phyloP scores from a whole-genome alignment of 1,140 invertebrate species.

The Probaryconus sp. region DNA sequence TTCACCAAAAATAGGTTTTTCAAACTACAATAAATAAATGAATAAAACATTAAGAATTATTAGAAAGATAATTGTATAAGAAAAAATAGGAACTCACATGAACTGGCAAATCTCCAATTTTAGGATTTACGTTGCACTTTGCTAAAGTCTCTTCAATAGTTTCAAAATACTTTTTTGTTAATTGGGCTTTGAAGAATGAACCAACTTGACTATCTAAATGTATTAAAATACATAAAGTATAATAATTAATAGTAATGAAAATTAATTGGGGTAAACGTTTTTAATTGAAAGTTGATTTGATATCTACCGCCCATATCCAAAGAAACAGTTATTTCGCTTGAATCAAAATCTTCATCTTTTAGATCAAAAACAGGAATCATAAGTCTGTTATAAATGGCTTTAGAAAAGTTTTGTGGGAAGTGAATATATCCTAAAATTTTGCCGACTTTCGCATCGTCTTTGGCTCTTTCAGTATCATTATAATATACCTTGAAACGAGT shows the following conservation, averaged over 20 bases:
- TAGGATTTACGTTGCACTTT: constrained; percentile 80
- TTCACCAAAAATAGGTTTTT: constrained; percentile 85
- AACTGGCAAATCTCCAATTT: constrained; percentile 80
- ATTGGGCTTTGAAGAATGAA: constrained; percentile 63
- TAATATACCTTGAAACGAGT: constrained; percentile 77
- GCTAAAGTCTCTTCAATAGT: constrained; percentile 80
- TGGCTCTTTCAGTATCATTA: constrained; percentile 79
- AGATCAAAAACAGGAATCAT: constrained; percentile 64
- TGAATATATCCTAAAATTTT: constrained; percentile 84
- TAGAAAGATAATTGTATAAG: not conserved
- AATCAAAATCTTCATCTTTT: constrained; percentile 74
- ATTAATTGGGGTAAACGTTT: not conserved
- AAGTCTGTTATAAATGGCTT: constrained; percentile 80
- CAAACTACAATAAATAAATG: constrained; percentile 77
- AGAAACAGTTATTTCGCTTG: constrained; percentile 82
- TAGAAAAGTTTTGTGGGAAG: constrained; percentile 87
- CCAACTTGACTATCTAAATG: constrained; percentile 23
- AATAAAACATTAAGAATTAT: not conserved
- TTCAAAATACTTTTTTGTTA: constrained; percentile 78
- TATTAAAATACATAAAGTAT: not conserved
- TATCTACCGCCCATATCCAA: constrained; percentile 84
- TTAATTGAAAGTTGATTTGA: not conserved
- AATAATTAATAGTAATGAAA: not conserved
- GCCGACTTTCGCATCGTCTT: constrained; percentile 81
- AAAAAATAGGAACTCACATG: constrained; percentile 53